Percentiles rank a stretch among this genome's conserved stretches.
These are phyloP conservation scores for Cochlearius cochlearius DNA, from an alignment of 2,113 vertebrate species.

Conservation along the genomic window DNA sequence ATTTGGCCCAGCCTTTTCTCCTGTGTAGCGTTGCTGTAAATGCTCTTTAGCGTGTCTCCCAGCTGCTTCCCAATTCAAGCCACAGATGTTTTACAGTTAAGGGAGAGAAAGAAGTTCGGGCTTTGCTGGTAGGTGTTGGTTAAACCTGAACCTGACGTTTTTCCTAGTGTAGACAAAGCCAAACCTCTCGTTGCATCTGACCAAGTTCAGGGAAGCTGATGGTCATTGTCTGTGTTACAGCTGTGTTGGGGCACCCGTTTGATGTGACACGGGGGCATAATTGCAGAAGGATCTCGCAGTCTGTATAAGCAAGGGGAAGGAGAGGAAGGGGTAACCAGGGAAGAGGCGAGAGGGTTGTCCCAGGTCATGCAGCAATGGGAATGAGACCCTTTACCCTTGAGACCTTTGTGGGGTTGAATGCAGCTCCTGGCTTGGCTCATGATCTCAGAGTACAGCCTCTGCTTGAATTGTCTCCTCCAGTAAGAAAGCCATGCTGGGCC, in stretches of 20 bases:
- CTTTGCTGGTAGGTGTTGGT: background rate
- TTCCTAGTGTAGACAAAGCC: background rate
- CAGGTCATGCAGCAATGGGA: background rate
- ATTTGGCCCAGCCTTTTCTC: background rate
- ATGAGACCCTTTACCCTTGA: background rate
- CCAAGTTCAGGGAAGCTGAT: background rate
- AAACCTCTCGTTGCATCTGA: background rate
- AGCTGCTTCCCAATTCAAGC: background rate
- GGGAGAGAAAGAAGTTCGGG: background rate
- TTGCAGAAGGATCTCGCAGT: background rate
- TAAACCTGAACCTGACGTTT: background rate
- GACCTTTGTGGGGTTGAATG: background rate
- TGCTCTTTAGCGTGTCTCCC: background rate
- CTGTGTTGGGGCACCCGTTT: background rate
- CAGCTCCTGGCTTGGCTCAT: background rate
- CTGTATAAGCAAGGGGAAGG: background rate
- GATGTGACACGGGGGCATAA: background rate
- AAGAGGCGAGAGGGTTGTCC: background rate
- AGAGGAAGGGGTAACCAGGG: background rate
- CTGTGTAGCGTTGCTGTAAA: background rate
- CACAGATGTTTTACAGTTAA: background rate
- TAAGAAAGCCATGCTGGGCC: background rate
- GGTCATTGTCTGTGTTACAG: background rate
- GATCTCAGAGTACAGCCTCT: background rate
- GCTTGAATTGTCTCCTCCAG: background rate